These are phyloP conservation scores for Portevinia maculata DNA, from an alignment of 2,888 invertebrate genomes.

Conservation along the genomic window DNA sequence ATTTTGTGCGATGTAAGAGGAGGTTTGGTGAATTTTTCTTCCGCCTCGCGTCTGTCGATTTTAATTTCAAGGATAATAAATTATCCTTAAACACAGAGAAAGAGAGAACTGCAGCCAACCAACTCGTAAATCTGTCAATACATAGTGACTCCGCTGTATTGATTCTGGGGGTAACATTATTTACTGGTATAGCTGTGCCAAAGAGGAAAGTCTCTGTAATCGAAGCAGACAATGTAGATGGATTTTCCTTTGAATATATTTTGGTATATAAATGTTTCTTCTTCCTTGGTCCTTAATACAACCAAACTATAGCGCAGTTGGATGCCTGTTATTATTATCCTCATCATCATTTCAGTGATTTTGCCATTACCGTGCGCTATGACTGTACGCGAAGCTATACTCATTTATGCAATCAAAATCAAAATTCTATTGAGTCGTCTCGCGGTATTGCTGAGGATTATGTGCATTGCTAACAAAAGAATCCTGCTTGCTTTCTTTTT, in stretches of 20 bases:
- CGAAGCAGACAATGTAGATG: constrained; percentile 32
- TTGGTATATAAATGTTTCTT: background rate
- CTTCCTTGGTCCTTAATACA: constrained; percentile 41
- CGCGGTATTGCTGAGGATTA: constrained; percentile 55
- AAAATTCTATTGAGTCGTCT: constrained; percentile 61
- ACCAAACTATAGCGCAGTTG: constrained; percentile 59
- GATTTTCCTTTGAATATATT: constrained; percentile 1
- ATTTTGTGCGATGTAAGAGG: constrained; percentile 7
- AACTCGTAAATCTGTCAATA: constrained; percentile 72
- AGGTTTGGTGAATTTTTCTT: background rate
- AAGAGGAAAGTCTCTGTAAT: constrained; percentile 39
- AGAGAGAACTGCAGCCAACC: constrained; percentile 25
- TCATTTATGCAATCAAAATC: constrained; percentile 60
- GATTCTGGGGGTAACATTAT: constrained; percentile 34
- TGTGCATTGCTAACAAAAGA: constrained; percentile 35
- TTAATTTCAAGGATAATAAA: constrained; percentile 69
- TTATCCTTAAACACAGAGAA: constrained; percentile 54
- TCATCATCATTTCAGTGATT: constrained; percentile 44
- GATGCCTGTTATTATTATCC: constrained; percentile 61
- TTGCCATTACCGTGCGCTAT: constrained; percentile 39
- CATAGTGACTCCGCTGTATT: constrained; percentile 52
- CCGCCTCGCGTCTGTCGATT: constrained; percentile 31
- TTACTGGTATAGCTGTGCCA: background rate
- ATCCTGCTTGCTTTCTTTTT: background rate
- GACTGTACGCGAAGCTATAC: background rate